These are phyloP conservation scores for Chelidonichthys spinosus DNA, from an alignment of 2,797 vertebrate species.

Conservation along the genomic window DNA sequence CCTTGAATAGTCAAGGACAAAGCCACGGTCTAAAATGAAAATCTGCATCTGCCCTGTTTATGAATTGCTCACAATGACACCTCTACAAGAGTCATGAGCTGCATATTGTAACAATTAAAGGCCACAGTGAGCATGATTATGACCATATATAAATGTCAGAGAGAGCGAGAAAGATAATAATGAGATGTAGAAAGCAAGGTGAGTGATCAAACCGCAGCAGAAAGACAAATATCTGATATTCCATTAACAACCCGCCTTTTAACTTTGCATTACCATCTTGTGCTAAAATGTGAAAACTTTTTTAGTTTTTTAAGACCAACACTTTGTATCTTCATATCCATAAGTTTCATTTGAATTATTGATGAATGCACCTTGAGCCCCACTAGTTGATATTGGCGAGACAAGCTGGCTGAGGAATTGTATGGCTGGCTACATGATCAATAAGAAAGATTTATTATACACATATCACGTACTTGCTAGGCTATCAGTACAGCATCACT, in stretches of 20 bases:
- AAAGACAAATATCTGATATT: not conserved
- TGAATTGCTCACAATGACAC: not conserved
- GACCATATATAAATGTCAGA: not conserved
- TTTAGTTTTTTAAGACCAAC: not conserved
- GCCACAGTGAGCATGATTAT: not conserved
- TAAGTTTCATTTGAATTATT: not conserved
- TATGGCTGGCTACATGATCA: too few relatives aligned
- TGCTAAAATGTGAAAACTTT: not conserved
- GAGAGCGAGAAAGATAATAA: constrained; percentile 8
- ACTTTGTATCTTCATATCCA: not conserved
- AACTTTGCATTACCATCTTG: not conserved
- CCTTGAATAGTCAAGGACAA: constrained; percentile 12
- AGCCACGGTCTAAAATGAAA: not conserved
- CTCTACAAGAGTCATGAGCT: constrained; percentile 8
- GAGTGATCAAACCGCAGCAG: constrained; percentile 18
- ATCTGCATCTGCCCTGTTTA: not conserved
- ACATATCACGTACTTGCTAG: too few relatives aligned
- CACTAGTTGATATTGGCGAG: not conserved
- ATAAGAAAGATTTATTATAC: too few relatives aligned
- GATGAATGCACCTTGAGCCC: not conserved
- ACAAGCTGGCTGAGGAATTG: constrained; percentile 1
- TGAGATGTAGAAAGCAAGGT: constrained; percentile 3
- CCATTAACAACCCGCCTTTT: not conserved
- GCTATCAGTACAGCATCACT: too few relatives aligned
- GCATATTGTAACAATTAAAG: not conserved